phyloP scores from a whole-genome alignment of 2,797 vertebrate genomes.

The Aselliscus stoliczkanus region DNA sequence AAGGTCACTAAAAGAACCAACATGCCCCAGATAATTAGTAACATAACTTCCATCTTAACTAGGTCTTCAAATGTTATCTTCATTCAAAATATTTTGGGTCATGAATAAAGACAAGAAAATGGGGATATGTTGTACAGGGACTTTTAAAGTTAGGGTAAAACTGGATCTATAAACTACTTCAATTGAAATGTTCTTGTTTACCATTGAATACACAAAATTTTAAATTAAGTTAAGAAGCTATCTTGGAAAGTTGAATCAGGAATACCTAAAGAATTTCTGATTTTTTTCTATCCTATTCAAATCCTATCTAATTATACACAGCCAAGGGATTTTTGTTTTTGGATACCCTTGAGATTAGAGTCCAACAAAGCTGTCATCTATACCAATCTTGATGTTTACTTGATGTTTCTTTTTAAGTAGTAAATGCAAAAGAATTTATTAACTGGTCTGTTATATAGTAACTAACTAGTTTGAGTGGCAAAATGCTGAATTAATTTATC shows the following conservation, averaged over 20 bases:
- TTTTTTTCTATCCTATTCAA: neutral
- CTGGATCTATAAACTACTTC: neutral
- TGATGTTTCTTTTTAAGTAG: neutral
- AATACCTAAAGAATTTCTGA: neutral
- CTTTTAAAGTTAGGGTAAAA: neutral
- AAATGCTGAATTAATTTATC: neutral
- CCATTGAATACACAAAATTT: neutral
- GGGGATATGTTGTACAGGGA: neutral
- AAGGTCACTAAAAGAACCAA: neutral
- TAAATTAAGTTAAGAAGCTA: neutral
- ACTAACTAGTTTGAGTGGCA: neutral
- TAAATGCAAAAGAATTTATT: neutral
- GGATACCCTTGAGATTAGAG: neutral
- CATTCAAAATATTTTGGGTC: neutral
- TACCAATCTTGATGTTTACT: neutral
- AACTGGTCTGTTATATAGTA: neutral
- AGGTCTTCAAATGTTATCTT: neutral
- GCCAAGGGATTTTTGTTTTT: neutral
- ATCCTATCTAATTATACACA: neutral
- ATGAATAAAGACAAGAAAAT: neutral
- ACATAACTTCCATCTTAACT: neutral
- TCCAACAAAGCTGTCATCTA: neutral
- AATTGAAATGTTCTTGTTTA: neutral
- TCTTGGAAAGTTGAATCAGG: neutral
- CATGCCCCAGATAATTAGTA: neutral